A percentile compares a stretch with the other conserved stretches of the same genome.
These are phyloP conservation scores for Aphidius gifuensis DNA, from an alignment of 1,140 invertebrate species.

Conservation along the genomic window DNA sequence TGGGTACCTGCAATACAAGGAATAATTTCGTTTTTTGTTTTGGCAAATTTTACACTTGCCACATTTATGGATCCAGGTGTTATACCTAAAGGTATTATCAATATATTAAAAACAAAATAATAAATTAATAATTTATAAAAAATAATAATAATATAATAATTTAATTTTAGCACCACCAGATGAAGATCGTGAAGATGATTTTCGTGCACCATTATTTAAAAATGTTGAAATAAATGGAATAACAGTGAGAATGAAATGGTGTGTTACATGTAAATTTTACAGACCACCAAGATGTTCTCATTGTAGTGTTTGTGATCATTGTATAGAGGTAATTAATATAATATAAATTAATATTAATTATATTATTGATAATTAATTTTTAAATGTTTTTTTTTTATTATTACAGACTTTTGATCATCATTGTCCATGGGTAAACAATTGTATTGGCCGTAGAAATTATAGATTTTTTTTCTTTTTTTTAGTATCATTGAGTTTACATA, in stretches of 20 bases:
- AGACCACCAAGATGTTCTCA: conserved; percentile 97
- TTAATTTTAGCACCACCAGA: conserved; percentile 80
- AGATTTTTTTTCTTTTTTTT: conserved; percentile 98
- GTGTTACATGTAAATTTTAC: conserved; percentile 99
- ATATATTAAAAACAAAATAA: conserved; percentile 9
- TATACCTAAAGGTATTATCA: conserved; percentile 87
- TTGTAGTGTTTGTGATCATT: conserved; percentile 98
- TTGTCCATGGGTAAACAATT: conserved; percentile 99
- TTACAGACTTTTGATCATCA: conserved; percentile 99
- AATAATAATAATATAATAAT: not conserved
- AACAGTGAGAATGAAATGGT: conserved; percentile 99
- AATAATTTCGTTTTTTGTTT: conserved; percentile 92
- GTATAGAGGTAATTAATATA: conserved; percentile 81
- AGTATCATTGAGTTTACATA: conserved; percentile 92
- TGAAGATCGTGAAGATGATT: conserved; percentile 96
- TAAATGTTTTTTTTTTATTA: conserved; percentile 32
- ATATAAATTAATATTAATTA: conserved; percentile 4
- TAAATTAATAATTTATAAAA: not conserved
- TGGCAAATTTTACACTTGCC: conserved; percentile 96
- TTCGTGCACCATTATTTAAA: conserved; percentile 94
- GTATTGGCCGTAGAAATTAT: conserved; percentile 98
- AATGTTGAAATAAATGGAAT: conserved; percentile 98
- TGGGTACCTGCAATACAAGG: conserved; percentile 91
- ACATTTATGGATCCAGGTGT: conserved; percentile 99
- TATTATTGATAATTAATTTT: not conserved